Base-by-base conservation (phyloP, 23 tunicate species). In the Phallusia fumigata region DNA sequence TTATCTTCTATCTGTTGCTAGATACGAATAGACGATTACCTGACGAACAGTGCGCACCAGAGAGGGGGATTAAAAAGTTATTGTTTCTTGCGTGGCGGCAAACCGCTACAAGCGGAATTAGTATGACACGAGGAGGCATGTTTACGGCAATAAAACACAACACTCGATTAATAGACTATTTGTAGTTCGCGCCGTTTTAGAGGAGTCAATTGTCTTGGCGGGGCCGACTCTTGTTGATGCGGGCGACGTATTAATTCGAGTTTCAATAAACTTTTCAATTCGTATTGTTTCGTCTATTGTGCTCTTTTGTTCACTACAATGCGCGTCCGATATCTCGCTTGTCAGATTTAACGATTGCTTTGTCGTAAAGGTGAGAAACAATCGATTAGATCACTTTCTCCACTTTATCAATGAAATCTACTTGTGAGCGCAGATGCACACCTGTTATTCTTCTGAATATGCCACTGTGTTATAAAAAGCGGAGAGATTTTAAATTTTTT, bases 151-250 rank as follows among this genome's bases (percentile, higher is more conserved):
- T 58, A 58, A 58, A 58, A 58, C 15, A 58, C 69, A 58, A 13
- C 69, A 16, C 69, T 22, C 69, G 69, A 24, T 58, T 58, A 58
- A 58, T 58, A 58, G 69, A 58, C 69, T 58, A 58, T 58, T 58
- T 58, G 69, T 58, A 58, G 69, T 58, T 58, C 69, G 69, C 69
- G 13, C 69, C 16, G 69, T 58, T 58, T 58, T 58, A 58, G 69
- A 58, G 69, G 69, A 58, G 28, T 58, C 28, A 58, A 58, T 58
- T 58, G 69, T 58, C 13, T 16, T 22, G 15, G 69, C 28, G 28
- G 3, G 28, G 28, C 69, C 11, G 11, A 24, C 13, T 1, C 28
- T 58, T 58, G 69, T 58, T 24, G 28, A 58, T 24, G 69, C 69
- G 69, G 69, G 69, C 69, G 69, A 58, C 69, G 69, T 58, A 58